phyloP scores from a whole-genome alignment of 2,888 invertebrate species.

The Troilus luridus region DNA sequence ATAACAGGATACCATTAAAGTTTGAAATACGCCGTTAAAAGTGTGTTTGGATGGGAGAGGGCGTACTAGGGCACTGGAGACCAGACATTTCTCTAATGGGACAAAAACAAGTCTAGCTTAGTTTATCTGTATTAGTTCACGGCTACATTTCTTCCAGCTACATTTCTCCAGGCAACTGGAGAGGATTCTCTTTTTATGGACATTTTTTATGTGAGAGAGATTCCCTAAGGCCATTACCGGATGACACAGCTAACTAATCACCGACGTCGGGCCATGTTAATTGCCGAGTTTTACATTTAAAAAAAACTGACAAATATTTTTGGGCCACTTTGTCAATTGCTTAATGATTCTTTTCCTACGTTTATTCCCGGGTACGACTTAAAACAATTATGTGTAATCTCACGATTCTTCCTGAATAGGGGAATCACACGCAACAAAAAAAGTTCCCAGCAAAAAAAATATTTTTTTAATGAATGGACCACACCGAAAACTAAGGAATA shows the following conservation, averaged over 20 bases:
- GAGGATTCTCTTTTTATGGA: constrained; percentile 3
- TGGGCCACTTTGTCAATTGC: not conserved
- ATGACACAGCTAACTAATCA: constrained; percentile 13
- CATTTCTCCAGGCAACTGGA: not conserved
- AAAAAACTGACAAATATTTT: constrained; percentile 26
- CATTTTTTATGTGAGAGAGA: not conserved
- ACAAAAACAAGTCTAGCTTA: constrained; percentile 42
- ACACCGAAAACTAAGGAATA: no score
- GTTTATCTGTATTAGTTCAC: constrained; percentile 32
- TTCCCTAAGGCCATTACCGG: not conserved
- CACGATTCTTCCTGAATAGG: not conserved
- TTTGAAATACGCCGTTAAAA: not conserved
- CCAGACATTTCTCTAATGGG: constrained; percentile 36
- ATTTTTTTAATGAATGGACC: no score
- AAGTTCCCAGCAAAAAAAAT: not conserved
- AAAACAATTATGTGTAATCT: not conserved
- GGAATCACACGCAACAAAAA: not conserved
- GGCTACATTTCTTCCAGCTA: constrained; percentile 19
- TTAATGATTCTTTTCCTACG: not conserved
- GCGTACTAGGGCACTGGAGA: not conserved
- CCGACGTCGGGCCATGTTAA: not conserved
- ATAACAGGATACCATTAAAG: constrained; percentile 16
- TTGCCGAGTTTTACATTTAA: constrained; percentile 17
- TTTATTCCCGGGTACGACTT: not conserved
- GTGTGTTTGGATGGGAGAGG: not conserved